Evolutionary conservation across 2,113 vertebrate species (phyloP).

Genomic region (Tenrec ecaudatus): DNA sequence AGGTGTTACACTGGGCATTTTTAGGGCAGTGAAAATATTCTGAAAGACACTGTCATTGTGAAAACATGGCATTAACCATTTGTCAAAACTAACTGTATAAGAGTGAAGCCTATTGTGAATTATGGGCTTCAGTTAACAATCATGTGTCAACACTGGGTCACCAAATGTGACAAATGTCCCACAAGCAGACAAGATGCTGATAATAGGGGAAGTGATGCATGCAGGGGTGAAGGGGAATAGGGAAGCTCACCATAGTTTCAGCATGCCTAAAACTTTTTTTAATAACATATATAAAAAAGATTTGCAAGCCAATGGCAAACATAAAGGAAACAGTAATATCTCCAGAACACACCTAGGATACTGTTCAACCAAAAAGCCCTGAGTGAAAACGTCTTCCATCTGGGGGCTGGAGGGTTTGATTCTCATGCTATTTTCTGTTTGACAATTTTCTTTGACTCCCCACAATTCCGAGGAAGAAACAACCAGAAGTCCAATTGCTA

Average conservation of each 20-base stretch:
- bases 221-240: neutral
- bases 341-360: slow-evolving; percentile 72
- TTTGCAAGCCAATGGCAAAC: slow-evolving; percentile 19
- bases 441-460: neutral
- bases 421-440: neutral
- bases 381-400: neutral
- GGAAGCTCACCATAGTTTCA: neutral
- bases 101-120: neutral
- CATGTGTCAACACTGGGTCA: neutral
- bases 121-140: neutral
- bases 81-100: neutral
- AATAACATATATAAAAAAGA: neutral
- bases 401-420: neutral
- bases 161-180: neutral
- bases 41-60: neutral
- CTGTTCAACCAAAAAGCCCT: slow-evolving; percentile 71
- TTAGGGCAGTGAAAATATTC: neutral
- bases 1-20: neutral
- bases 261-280: neutral
- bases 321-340: slow-evolving; percentile 16
- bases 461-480: neutral
- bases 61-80: neutral
- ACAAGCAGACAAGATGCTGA: neutral
- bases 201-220: too few species aligned
- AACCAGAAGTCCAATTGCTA: neutral